Evolutionary conservation across 2,113 vertebrate species (phyloP).

Genomic region (Electrona antarctica): DNA sequence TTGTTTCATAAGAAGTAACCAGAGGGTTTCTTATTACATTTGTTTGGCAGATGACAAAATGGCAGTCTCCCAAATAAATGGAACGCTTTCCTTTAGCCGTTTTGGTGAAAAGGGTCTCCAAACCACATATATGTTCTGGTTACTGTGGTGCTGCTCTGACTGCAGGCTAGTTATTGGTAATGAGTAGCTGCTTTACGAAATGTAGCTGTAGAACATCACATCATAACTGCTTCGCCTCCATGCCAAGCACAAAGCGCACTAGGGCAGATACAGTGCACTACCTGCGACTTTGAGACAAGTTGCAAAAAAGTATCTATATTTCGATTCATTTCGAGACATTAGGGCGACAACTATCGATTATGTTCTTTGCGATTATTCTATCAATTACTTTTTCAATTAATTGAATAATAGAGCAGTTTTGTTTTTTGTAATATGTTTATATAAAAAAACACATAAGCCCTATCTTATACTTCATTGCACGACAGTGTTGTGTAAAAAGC

Average conservation of each 20-base stretch:
- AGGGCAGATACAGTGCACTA: background rate
- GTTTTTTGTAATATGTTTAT: too few species aligned
- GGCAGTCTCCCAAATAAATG: constrained; percentile 36
- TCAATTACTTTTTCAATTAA: too few species aligned
- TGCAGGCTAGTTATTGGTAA: constrained; percentile 55
- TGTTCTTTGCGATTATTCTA: too few species aligned
- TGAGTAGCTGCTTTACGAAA: constrained; percentile 37
- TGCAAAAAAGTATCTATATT: constrained; percentile 6
- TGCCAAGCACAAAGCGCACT: background rate
- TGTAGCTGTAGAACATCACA: background rate
- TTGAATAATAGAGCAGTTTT: too few species aligned
- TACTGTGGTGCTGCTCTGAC: constrained; percentile 53
- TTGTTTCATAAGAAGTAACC: constrained; percentile 31
- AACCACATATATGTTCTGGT: constrained; percentile 41
- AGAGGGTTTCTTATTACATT: constrained; percentile 25
- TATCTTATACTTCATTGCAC: too few species aligned
- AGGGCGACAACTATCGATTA: too few species aligned
- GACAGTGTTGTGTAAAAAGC: too few species aligned
- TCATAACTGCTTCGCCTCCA: background rate
- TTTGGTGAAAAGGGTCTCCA: constrained; percentile 50
- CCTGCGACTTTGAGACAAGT: background rate
- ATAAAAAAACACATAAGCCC: too few species aligned
- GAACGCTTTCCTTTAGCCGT: constrained; percentile 46
- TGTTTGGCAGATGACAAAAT: constrained; percentile 34
- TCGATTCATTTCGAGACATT: background rate